Evolutionary conservation across 1,140 invertebrate species (phyloP).

Genomic region (Holotrichia oblita): DNA sequence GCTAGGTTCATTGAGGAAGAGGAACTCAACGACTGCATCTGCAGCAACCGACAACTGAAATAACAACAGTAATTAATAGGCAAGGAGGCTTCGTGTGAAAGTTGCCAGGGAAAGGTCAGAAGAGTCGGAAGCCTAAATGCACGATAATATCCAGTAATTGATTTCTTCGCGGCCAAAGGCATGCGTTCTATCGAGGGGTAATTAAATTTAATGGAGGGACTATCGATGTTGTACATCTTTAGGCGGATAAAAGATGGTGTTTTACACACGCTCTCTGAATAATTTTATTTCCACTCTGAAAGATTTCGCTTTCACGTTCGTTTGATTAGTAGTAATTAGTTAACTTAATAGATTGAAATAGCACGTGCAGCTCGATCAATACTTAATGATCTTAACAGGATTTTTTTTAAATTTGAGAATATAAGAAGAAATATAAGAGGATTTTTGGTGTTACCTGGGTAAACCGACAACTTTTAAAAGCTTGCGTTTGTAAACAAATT

Average conservation of each 20-base stretch:
- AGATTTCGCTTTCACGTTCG: background rate
- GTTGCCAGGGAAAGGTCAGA: slow-evolving; percentile 15
- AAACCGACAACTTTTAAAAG: too few relatives aligned
- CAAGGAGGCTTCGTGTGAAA: slow-evolving; percentile 1
- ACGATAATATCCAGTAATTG: slow-evolving; percentile 16
- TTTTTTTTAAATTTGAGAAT: too few relatives aligned
- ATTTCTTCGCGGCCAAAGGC: slow-evolving; percentile 10
- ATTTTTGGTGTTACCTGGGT: too few relatives aligned
- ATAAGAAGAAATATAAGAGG: too few relatives aligned
- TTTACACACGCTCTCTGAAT: background rate
- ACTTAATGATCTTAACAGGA: too few relatives aligned
- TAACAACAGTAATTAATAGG: slow-evolving; percentile 9
- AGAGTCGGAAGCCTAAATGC: slow-evolving; percentile 15
- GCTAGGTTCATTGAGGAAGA: background rate
- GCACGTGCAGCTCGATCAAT: too few relatives aligned
- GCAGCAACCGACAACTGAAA: background rate
- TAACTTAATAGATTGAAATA: too few relatives aligned
- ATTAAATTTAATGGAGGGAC: slow-evolving; percentile 13
- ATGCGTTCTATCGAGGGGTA: background rate
- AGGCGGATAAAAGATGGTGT: background rate
- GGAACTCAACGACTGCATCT: background rate
- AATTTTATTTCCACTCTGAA: background rate
- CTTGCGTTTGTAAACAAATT: too few relatives aligned
- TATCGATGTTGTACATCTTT: slow-evolving; percentile 17
- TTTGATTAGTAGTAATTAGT: too few relatives aligned